Evolutionary conservation across 2,113 vertebrate genomes (phyloP), one percentile per base, ranked within the genome.

Genomic region (Lota lota): DNA sequence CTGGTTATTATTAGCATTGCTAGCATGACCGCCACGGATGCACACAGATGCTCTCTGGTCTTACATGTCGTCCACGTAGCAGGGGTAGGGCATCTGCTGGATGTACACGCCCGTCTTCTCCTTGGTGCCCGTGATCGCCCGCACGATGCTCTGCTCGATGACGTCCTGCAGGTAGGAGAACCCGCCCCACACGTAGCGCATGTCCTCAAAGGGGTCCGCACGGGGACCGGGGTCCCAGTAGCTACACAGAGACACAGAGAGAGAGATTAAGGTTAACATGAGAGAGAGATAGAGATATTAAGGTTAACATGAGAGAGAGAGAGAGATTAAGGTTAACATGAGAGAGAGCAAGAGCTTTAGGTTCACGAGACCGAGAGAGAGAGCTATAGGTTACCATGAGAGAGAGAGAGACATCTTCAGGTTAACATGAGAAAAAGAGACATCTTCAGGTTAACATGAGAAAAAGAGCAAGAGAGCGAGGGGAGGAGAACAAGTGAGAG

Each of bases 151-250:
- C 24, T 99, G 96, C 64, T 99, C 97, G 2, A 98, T 79, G 8
- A 98, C 91, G 4, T 99, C 97, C 85, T 99, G 97, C 69, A 99
- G 88, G 85, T 98, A 99, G 8, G 93, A 79, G 68, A 99, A 99
- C 21, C 97, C 97, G 0, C 97, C 97, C 97, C 97, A 99, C 17
- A 99, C 83, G 22, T 99, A 99, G 4, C 97, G 94, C 93, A 99
- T 90, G 80, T 99, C 97, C 76, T 99, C 97, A 86, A 98, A 99
- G 0, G 97, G 97, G 83, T 99, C 97, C 1, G 97, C 97, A 17
- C 97, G 94, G 63, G 97, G 97, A 86, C 97, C 97, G 0, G 97
- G 97, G 83, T 99, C 97, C 97, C 97, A 99, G 89, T 98, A 99
- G 68, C 97, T 99, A 22, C 15, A 70, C 21, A 68, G 14, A 50